These are phyloP conservation scores for Phasianus colchicus DNA, from an alignment of 2,113 vertebrate species.

Conservation along the genomic window DNA sequence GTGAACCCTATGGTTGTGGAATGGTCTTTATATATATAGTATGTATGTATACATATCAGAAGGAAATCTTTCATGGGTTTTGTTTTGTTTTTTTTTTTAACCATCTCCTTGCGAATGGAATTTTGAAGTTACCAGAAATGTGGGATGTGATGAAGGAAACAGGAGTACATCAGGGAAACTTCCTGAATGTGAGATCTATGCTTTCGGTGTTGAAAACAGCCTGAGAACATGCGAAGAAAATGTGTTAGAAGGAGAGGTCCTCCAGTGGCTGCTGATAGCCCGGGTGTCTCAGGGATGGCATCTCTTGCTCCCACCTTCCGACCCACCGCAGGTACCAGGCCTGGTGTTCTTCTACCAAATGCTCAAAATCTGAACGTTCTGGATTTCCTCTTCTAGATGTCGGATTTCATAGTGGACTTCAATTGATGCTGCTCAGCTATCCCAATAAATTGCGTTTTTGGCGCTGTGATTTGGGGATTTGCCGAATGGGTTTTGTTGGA, in stretches of 20 bases:
- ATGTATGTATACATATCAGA: too few relatives aligned
- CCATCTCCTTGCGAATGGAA: background rate
- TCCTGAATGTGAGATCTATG: background rate
- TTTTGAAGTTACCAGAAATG: background rate
- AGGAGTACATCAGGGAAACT: background rate
- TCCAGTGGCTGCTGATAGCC: fast-evolving
- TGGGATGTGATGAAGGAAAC: background rate
- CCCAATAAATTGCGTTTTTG: background rate
- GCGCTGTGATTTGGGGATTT: background rate
- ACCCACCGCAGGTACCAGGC: background rate
- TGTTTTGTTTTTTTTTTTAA: background rate
- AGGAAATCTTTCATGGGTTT: too few relatives aligned
- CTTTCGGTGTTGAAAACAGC: background rate
- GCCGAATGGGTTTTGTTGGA: background rate
- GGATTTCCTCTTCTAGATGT: background rate
- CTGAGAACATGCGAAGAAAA: background rate
- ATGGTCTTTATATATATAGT: too few relatives aligned
- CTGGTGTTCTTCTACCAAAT: background rate
- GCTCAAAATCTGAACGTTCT: background rate
- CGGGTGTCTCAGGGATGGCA: background rate
- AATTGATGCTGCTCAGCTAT: background rate
- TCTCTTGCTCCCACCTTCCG: background rate
- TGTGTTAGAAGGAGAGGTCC: fast-evolving
- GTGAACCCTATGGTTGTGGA: background rate
- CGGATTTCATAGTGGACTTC: background rate